Percentiles rank a stretch among this genome's conserved stretches.
Conservation (phyloP, 2,797 vertebrate species). For the Heterohyrax brucei region DNA sequence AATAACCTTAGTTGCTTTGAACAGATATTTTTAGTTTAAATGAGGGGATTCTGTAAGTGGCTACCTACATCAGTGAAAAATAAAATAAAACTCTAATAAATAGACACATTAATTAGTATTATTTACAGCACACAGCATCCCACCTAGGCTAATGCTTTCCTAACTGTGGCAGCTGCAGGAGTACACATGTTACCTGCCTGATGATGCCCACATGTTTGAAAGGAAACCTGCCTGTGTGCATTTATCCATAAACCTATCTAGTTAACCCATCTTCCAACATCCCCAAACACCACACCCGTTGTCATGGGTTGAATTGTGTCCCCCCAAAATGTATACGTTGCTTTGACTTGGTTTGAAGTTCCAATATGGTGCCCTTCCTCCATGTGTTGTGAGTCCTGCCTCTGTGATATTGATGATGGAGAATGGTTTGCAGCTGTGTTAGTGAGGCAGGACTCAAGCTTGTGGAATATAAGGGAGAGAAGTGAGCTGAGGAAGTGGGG, state of each 20-base stretch:
- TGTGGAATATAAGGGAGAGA: no score
- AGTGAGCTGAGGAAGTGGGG: no score
- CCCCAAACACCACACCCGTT: neutral
- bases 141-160: neutral
- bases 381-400: no score
- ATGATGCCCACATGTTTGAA: neutral
- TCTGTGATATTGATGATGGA: no score
- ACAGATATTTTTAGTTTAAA: conserved; percentile 44
- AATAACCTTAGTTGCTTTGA: conserved; percentile 45
- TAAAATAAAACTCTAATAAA: conserved; percentile 10
- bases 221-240: neutral
- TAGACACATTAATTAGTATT: conserved; percentile 6
- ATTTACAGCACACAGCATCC: neutral
- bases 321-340: no score
- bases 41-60: neutral
- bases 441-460: no score
- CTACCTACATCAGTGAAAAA: conserved; percentile 28
- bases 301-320: no score
- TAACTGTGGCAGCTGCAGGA: neutral
- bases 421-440: no score
- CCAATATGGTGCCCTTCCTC: no score
- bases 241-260: neutral
- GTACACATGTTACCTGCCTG: neutral
- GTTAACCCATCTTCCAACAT: neutral
- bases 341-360: no score